Evolutionary conservation across 1,140 invertebrate species (phyloP), one percentile per base, ranked within the genome.

Genomic region (Trinorchestia longiramus): DNA sequence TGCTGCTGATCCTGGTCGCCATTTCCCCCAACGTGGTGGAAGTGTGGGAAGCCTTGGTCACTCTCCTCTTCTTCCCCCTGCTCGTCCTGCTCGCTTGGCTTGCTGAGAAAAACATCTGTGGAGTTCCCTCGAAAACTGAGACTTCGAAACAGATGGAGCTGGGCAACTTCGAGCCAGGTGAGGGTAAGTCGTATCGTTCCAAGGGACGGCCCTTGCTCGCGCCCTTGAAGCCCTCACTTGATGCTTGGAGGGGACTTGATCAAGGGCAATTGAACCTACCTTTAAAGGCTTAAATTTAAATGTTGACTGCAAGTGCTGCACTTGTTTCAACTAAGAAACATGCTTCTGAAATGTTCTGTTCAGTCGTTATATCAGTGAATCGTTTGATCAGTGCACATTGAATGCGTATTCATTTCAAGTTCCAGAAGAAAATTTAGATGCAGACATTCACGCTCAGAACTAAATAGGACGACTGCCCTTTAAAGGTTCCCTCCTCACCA

Each of bases 41-140:
- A 57, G 95, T 98, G 0, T 98, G 98, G 98, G 98, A 98, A 97
- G 98, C 98, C 0, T 97, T 98, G 23, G 96, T 98, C 19, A 98
- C 98, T 0, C 97, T 98, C 45, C 96, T 98, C 0, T 97, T 98
- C 87, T 98, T 98, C 97, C 98, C 98, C 0, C 91, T 97, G 0
- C 97, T 98, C 43, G 97, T 98, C 23, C 43, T 97, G 41, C 97
- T 98, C 62, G 98, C 98, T 15, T 98, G 98, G 97, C 97, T 97
- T 43, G 97, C 98, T 0, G 98, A 98, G 96, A 97, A 97, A 96
- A 97, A 98, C 96, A 95, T 97, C 92, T 97, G 97, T 87, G 96
- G 96, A 28, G 95, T 96, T 28, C 96, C 96, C 62, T 95, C 95
- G 43, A 96, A 95, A 87, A 96, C 96, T 0, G 97, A 97, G 96